Evolutionary conservation across 2,797 vertebrate species (phyloP).

Genomic region (Cetoscarus ocellatus): DNA sequence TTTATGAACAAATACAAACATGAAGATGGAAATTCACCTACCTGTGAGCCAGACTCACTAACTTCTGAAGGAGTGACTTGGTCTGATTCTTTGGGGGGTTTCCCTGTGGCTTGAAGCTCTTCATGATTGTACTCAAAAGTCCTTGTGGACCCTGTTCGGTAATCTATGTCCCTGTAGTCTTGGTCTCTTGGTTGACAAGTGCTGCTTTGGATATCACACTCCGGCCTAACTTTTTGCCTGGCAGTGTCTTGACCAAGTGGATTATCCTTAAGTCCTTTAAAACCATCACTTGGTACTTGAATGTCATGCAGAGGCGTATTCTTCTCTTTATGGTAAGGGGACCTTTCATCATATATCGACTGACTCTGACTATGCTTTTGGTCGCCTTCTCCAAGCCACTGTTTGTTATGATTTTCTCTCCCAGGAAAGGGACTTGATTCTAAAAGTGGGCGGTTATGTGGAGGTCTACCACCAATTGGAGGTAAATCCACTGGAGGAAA

Average conservation of each 20-base stretch:
- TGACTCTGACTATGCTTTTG: slow-evolving; percentile 68
- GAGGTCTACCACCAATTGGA: slow-evolving; percentile 60
- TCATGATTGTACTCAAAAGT: slow-evolving; percentile 90
- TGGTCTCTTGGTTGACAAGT: slow-evolving; percentile 90
- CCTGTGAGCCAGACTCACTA: slow-evolving; percentile 83
- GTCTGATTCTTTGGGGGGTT: slow-evolving; percentile 85
- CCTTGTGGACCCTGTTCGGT: slow-evolving; percentile 89
- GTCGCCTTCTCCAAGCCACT: slow-evolving; percentile 77
- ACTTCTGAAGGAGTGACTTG: slow-evolving; percentile 77
- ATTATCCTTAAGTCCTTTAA: slow-evolving; percentile 74
- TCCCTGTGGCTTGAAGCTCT: slow-evolving; percentile 85
- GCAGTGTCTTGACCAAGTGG: slow-evolving; percentile 62
- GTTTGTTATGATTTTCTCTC: slow-evolving; percentile 76
- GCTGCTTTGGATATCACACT: slow-evolving; percentile 86
- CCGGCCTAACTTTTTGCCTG: slow-evolving; percentile 64
- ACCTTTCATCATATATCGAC: slow-evolving; percentile 59
- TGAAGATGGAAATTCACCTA: slow-evolving; percentile 44
- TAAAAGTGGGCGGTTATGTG: slow-evolving; percentile 64
- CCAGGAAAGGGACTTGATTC: slow-evolving; percentile 59
- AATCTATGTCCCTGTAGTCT: slow-evolving; percentile 96
- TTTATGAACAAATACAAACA: not conserved
- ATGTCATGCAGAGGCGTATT: slow-evolving; percentile 54
- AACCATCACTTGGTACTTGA: slow-evolving; percentile 64
- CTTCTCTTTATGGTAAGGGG: slow-evolving; percentile 74
- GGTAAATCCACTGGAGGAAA: slow-evolving; percentile 69